Conservation (phyloP, 2,888 invertebrate species). For the Drosophila heteroneura region DNA sequence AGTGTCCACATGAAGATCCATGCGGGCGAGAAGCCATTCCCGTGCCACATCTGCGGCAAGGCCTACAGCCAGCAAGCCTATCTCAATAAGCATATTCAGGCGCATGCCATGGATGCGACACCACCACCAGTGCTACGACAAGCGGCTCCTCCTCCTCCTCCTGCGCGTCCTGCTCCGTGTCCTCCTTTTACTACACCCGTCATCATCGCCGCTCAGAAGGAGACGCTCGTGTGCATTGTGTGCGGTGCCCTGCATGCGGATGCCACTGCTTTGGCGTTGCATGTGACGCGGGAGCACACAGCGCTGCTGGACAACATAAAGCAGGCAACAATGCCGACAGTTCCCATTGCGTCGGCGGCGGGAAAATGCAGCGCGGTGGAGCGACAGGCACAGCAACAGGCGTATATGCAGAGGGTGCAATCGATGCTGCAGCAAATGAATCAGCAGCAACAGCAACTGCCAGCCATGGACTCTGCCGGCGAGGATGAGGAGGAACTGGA, state of each 20-base stretch:
- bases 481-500: slow-evolving; percentile 70
- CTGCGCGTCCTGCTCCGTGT: neutral
- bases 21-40: slow-evolving; percentile 83
- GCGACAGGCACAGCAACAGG: slow-evolving; percentile 70
- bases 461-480: slow-evolving; percentile 68
- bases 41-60: slow-evolving; percentile 83
- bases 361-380: slow-evolving; percentile 61
- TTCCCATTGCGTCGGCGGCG: slow-evolving; percentile 14
- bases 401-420: slow-evolving; percentile 74
- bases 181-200: neutral
- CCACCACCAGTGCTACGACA: slow-evolving; percentile 5
- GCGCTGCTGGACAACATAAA: slow-evolving; percentile 82
- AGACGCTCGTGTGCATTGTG: slow-evolving; percentile 83
- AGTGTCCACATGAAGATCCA: slow-evolving; percentile 85
- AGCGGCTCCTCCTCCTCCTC: neutral
- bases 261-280: slow-evolving; percentile 81
- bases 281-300: slow-evolving; percentile 83
- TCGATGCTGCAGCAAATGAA: slow-evolving; percentile 74
- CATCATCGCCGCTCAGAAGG: slow-evolving; percentile 39
- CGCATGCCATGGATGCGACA: slow-evolving; percentile 68
- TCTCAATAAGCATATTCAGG: slow-evolving; percentile 83
- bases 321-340: slow-evolving; percentile 47
- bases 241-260: slow-evolving; percentile 83
- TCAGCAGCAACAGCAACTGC: slow-evolving; percentile 56
- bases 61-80: slow-evolving; percentile 84